phyloP scores from a whole-genome alignment of 2,888 invertebrate genomes.

The Unio pictorum region DNA sequence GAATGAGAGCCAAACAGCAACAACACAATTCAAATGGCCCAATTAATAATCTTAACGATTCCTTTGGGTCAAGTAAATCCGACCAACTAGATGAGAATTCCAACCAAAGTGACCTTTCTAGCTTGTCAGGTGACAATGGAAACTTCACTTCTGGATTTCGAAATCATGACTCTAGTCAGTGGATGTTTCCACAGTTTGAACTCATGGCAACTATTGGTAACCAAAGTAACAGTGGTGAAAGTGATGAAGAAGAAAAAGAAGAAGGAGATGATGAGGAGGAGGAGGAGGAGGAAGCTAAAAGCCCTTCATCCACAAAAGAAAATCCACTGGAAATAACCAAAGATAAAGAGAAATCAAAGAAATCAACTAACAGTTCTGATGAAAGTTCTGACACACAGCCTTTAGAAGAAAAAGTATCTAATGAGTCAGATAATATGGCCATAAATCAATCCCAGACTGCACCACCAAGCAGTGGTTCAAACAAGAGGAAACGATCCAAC shows the following conservation, averaged over 20 bases:
- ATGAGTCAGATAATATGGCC: slow-evolving; percentile 14
- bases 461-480: slow-evolving; percentile 49
- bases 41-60: slow-evolving; percentile 24
- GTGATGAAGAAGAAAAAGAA: slow-evolving; percentile 11
- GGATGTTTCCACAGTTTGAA: slow-evolving; percentile 69
- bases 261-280: slow-evolving; percentile 31
- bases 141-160: slow-evolving; percentile 37
- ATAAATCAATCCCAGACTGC: slow-evolving; percentile 19
- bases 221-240: not conserved
- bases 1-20: slow-evolving; percentile 90
- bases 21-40: slow-evolving; percentile 48
- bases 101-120: slow-evolving; percentile 61
- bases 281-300: slow-evolving; percentile 20
- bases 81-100: slow-evolving; percentile 62
- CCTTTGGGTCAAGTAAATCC: slow-evolving; percentile 37
- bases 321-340: slow-evolving; percentile 21
- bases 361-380: slow-evolving; percentile 16
- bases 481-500: slow-evolving; percentile 89
- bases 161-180: slow-evolving; percentile 53
- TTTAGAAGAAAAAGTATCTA: slow-evolving; percentile 22
- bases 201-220: slow-evolving; percentile 18
- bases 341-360: slow-evolving; percentile 25
- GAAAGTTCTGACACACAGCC: slow-evolving; percentile 34
- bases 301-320: slow-evolving; percentile 33
- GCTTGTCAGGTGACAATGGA: slow-evolving; percentile 50